A percentile compares a stretch with the other conserved stretches of the same genome.
Conservation (phyloP, 2,888 invertebrate species). For the Parnassius glacialis region DNA sequence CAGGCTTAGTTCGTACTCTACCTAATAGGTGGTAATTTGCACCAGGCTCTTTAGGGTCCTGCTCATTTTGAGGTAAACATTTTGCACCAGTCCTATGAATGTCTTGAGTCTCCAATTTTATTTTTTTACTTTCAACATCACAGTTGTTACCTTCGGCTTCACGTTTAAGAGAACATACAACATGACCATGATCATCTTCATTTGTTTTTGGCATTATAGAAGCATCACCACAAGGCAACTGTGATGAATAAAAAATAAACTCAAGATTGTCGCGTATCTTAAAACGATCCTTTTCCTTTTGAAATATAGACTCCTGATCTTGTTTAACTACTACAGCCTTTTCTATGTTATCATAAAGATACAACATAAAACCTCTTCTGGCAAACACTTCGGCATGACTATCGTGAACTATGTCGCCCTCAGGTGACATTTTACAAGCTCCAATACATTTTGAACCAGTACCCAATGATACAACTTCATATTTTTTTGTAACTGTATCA, state of each 20-base stretch:
- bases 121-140: slow-evolving; percentile 43
- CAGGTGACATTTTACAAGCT: slow-evolving; percentile 80
- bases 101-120: slow-evolving; percentile 39
- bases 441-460: slow-evolving; percentile 97
- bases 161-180: slow-evolving; percentile 47
- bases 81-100: slow-evolving; percentile 95
- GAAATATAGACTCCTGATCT: slow-evolving; percentile 51
- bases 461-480: slow-evolving; percentile 88
- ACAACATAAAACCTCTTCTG: slow-evolving; percentile 89
- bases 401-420: slow-evolving; percentile 90
- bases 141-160: slow-evolving; percentile 38
- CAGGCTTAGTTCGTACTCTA: slow-evolving; percentile 92
- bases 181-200: slow-evolving; percentile 51
- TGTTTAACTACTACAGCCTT: slow-evolving; percentile 47
- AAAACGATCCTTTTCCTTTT: slow-evolving; percentile 53
- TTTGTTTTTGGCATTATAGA: slow-evolving; percentile 86
- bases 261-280: slow-evolving; percentile 78
- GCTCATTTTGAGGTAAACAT: slow-evolving; percentile 77
- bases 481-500: slow-evolving; percentile 48
- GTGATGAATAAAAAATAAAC: slow-evolving; percentile 93
- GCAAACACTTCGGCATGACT: slow-evolving; percentile 96
- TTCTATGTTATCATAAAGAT: slow-evolving; percentile 84
- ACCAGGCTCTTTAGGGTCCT: slow-evolving; percentile 83
- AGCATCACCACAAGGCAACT: slow-evolving; percentile 96
- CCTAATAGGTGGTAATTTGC: slow-evolving; percentile 84